Evolutionary conservation across 2,797 vertebrate genomes (phyloP), one percentile per base, ranked within the genome.

Genomic region (Erpetoichthys calabaricus): DNA sequence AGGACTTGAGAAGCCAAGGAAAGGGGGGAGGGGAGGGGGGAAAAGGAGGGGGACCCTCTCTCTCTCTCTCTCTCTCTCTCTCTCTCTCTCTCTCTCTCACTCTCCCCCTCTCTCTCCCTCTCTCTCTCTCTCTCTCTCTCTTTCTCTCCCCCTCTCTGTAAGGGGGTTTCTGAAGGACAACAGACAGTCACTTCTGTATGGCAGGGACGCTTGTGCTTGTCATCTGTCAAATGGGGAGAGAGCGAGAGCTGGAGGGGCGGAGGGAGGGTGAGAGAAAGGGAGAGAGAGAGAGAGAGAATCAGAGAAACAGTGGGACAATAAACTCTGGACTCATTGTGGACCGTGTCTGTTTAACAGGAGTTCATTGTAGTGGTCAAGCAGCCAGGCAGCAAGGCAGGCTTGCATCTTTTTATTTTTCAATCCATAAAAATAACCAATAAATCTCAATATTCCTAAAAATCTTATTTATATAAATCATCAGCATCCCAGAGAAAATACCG

Each of bases 141-240:
- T 59, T 63, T 71, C 63, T 64, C 63, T 62, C 9, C 45, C 55
- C 64, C 66, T 75, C 75, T 75, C 66, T 69, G 68, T 68, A 78
- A 80, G 85, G 84, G 83, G 82, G 82, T 81, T 75, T 75, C 75
- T 79, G 83, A 86, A 78, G 84, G 80, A 86, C 85, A 86, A 86
- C 83, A 58, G 70, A 83, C 81, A 80, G 77, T 77, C 84, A 81
- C 74, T 77, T 71, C 70, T 57, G 69, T 62, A 49, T 62, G 59
- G 63, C 67, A 67, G 75, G 73, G 25, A 25, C 25, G 25, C 75
- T 74, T 75, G 71, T 64, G 65, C 70, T 79, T 81, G 79, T 83
- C 80, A 82, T 84, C 79, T 82, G 79, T 84, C 81, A 83, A 77
- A 80, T 67, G 69, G 73, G 76, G 74, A 73, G 70, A 57, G 63